Conservation (phyloP, 2,797 vertebrate genomes). For the Eutrigla gurnardus region DNA sequence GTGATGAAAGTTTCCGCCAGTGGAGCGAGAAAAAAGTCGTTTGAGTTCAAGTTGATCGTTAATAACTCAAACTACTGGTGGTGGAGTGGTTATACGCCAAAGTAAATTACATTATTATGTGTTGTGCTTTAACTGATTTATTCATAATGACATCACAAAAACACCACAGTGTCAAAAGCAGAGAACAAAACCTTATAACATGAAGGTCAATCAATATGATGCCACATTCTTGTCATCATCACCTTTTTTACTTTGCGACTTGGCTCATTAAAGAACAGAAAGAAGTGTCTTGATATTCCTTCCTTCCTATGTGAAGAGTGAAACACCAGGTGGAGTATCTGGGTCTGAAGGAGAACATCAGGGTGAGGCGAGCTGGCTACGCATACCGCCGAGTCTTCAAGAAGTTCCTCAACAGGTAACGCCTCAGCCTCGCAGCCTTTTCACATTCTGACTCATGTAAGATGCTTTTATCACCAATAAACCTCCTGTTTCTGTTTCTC, state of each 20-base stretch:
- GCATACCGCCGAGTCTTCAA: conserved; percentile 95
- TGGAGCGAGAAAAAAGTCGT: conserved; percentile 2
- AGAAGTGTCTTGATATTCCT: neutral
- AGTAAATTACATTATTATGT: neutral
- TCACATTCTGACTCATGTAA: neutral
- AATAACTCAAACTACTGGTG: neutral
- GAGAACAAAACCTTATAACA: neutral
- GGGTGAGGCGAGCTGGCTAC: conserved; percentile 97
- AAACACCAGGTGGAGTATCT: conserved; percentile 99
- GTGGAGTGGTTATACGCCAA: neutral
- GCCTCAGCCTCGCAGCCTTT: neutral
- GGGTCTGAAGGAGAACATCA: conserved; percentile 97
- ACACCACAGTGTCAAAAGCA: neutral
- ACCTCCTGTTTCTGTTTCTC: conserved; percentile 18
- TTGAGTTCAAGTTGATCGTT: conserved; percentile 3
- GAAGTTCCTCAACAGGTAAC: conserved; percentile 97
- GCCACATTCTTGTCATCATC: neutral
- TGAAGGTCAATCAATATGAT: neutral
- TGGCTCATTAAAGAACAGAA: neutral
- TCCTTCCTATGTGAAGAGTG: conserved; percentile 82
- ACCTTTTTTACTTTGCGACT: no score
- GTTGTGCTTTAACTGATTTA: neutral
- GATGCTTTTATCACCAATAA: neutral
- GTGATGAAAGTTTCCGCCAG: conserved; percentile 32
- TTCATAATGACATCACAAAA: neutral